phyloP scores from a whole-genome alignment of 2,113 vertebrate genomes.

The Sceloporus undulatus region DNA sequence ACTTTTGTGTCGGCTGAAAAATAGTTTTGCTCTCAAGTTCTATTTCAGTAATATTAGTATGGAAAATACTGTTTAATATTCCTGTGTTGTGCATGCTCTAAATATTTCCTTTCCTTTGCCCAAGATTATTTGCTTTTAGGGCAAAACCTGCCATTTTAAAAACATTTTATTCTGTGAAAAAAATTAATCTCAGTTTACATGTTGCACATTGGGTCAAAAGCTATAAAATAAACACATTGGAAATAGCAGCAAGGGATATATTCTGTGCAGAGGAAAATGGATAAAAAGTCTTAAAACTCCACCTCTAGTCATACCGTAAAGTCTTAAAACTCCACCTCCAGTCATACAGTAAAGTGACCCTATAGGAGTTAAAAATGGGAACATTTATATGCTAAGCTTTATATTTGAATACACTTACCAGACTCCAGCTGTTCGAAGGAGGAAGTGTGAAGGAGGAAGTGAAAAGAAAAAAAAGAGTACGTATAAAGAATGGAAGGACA shows the following conservation, averaged over 20 bases:
- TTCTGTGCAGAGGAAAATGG: not conserved
- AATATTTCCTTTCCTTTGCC: not conserved
- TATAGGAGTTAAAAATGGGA: not conserved
- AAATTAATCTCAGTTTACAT: not conserved
- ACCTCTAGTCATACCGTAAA: not conserved
- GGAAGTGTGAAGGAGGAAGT: not conserved
- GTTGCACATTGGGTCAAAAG: not conserved
- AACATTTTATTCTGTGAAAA: not conserved
- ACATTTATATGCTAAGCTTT: conserved; percentile 16
- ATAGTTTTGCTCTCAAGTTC: not conserved
- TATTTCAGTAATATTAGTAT: not conserved
- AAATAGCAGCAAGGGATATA: not conserved
- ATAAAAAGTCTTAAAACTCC: not conserved
- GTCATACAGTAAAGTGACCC: not conserved
- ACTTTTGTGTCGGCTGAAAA: conserved; percentile 5
- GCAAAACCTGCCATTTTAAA: not conserved
- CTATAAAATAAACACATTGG: not conserved
- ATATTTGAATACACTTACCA: conserved; percentile 36
- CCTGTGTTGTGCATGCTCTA: not conserved
- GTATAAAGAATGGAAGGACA: too few species aligned
- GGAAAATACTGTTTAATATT: not conserved
- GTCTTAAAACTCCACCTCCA: not conserved
- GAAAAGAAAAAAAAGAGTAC: too few species aligned
- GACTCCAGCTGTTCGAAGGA: conserved; percentile 42
- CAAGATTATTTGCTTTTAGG: not conserved